Conservation (phyloP, 2,888 invertebrate genomes). For the Actias luna region DNA sequence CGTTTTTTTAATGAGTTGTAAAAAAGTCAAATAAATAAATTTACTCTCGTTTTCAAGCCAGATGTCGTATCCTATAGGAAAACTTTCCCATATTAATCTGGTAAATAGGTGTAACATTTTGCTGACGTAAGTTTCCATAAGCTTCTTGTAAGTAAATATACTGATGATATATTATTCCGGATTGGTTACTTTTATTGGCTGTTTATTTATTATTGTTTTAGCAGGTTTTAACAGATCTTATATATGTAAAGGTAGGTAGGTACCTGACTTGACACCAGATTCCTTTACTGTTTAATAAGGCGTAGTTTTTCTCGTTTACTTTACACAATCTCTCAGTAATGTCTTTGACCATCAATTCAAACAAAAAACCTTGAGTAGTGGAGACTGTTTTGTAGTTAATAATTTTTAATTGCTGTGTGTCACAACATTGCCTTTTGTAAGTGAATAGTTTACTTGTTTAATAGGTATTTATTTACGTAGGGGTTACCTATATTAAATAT, state of each 20-base stretch:
- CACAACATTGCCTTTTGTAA: neutral
- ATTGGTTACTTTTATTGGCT: slow-evolving; percentile 52
- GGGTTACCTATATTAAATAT: neutral
- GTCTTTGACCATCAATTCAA: neutral
- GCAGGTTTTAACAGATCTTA: slow-evolving; percentile 33
- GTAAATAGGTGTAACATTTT: slow-evolving; percentile 32
- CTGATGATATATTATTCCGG: slow-evolving; percentile 51
- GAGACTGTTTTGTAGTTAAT: neutral
- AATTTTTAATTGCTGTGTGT: neutral
- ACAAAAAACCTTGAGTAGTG: neutral
- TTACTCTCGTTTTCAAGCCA: neutral
- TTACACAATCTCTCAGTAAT: neutral
- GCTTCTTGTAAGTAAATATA: slow-evolving; percentile 59
- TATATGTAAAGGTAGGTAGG: slow-evolving; percentile 54
- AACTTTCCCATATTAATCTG: slow-evolving; percentile 22
- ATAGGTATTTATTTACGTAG: neutral
- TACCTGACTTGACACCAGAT: slow-evolving; percentile 46
- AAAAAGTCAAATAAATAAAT: neutral
- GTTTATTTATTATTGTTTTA: slow-evolving; percentile 57
- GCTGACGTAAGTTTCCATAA: slow-evolving; percentile 47
- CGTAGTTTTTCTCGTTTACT: slow-evolving; percentile 16
- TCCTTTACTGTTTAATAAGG: slow-evolving; percentile 41
- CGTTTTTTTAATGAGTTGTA: neutral
- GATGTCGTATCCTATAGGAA: slow-evolving; percentile 13
- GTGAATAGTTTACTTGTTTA: neutral